These are phyloP conservation scores for Epistrophella euchroma DNA, from an alignment of 2,888 invertebrate genomes.

Conservation along the genomic window DNA sequence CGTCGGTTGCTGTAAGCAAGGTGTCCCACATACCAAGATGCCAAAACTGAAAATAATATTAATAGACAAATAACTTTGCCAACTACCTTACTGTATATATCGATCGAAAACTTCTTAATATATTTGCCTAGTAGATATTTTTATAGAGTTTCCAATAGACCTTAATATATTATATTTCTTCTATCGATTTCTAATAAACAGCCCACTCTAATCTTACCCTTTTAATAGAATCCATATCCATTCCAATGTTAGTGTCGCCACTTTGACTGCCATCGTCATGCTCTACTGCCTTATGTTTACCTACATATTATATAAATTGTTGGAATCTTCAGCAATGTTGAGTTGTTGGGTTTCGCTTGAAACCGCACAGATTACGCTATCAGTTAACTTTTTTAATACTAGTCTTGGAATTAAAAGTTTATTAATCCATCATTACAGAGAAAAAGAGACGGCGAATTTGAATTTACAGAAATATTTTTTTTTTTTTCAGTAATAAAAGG, in stretches of 20 bases:
- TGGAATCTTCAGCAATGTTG: background rate
- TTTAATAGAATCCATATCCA: slow-evolving; percentile 14
- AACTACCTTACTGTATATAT: too few species aligned
- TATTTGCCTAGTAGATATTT: background rate
- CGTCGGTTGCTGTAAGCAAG: background rate
- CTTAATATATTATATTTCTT: slow-evolving; percentile 10
- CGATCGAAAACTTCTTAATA: slow-evolving; percentile 2
- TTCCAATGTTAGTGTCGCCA: slow-evolving; percentile 43
- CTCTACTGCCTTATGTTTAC: slow-evolving; percentile 22
- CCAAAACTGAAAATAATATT: slow-evolving; percentile 5
- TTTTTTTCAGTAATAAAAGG: background rate
- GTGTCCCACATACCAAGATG: background rate
- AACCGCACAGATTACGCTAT: slow-evolving; percentile 51
- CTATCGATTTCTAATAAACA: slow-evolving; percentile 32
- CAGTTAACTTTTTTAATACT: slow-evolving; percentile 8
- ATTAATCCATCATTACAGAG: background rate
- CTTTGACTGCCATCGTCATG: slow-evolving; percentile 45
- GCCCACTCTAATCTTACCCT: slow-evolving; percentile 11
- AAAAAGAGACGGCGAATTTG: slow-evolving; percentile 3
- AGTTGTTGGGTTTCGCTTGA: slow-evolving; percentile 26
- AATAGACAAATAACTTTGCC: background rate
- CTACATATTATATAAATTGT: background rate
- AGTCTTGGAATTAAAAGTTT: slow-evolving; percentile 14
- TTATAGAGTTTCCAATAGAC: background rate
- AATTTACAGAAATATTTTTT: background rate